Evolutionary conservation across 2,888 invertebrate genomes (phyloP).

Genomic region (Nomada flava): DNA sequence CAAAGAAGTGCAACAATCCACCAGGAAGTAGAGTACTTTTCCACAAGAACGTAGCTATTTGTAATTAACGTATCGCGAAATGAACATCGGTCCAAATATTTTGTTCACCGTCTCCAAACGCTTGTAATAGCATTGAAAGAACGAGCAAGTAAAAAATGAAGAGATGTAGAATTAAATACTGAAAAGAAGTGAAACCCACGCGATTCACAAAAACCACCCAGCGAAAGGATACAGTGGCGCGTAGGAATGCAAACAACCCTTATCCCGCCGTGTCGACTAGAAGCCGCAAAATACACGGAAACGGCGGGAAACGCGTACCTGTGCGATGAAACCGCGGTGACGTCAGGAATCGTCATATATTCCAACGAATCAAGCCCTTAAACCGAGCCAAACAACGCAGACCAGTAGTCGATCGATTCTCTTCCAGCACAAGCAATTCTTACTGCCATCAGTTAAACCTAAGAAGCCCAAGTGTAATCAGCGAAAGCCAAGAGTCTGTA

Average conservation of each 20-base stretch:
- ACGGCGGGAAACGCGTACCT: constrained; percentile 42
- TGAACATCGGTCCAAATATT: too few relatives aligned
- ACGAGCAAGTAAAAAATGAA: neutral
- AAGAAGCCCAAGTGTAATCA: too few relatives aligned
- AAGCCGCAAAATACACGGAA: neutral
- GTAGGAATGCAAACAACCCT: neutral
- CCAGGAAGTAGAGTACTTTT: neutral
- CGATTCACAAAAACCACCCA: neutral
- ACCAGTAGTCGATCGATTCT: neutral
- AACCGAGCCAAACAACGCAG: neutral
- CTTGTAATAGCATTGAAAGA: neutral
- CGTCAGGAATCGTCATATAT: constrained; percentile 19
- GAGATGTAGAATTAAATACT: neutral
- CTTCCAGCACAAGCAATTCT: neutral
- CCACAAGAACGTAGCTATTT: neutral
- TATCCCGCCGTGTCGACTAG: too few relatives aligned
- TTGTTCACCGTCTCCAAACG: too few relatives aligned
- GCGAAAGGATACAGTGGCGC: neutral
- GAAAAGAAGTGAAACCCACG: too few relatives aligned
- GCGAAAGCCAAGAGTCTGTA: too few relatives aligned
- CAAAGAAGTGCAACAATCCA: too few relatives aligned
- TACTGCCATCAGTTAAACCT: neutral
- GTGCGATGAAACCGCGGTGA: constrained; percentile 3
- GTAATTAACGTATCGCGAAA: too few relatives aligned
- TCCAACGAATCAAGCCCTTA: neutral